Evolutionary conservation across 2,888 invertebrate species (phyloP).

Genomic region (Falcaria lacertinaria): DNA sequence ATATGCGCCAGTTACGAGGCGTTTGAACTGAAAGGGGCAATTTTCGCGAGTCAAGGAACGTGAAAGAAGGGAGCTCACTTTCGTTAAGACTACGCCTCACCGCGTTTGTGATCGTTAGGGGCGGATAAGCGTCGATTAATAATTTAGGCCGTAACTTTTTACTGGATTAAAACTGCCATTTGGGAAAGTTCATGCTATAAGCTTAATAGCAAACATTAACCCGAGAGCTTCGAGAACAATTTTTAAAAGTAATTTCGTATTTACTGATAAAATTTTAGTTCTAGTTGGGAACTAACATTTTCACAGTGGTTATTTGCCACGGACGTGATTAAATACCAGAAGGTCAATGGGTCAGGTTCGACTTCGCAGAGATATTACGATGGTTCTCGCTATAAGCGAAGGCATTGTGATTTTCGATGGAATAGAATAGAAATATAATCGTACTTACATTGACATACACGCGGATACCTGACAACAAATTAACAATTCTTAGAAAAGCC

Average conservation of each 20-base stretch:
- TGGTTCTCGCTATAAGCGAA: no score
- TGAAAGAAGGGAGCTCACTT: slow-evolving; percentile 54
- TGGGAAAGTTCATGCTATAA: slow-evolving; percentile 12
- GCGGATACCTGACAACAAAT: no score
- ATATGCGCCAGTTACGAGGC: slow-evolving; percentile 59
- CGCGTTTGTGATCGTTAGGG: slow-evolving; percentile 42
- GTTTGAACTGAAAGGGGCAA: slow-evolving; percentile 58
- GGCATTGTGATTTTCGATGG: no score
- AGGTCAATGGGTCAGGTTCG: no score
- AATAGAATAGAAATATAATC: no score
- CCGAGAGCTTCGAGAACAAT: not conserved
- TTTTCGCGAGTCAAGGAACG: slow-evolving; percentile 56
- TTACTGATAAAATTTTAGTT: no score
- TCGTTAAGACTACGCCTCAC: slow-evolving; percentile 63
- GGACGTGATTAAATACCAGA: no score
- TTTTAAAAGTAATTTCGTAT: not conserved
- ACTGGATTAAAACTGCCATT: slow-evolving; percentile 2
- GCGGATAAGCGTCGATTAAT: slow-evolving; percentile 19
- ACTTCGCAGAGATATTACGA: no score
- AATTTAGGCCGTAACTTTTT: slow-evolving; percentile 7
- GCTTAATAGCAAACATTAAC: not conserved
- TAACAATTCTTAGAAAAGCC: no score
- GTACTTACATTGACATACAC: no score
- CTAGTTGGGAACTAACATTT: no score
- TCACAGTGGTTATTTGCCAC: no score